phyloP scores from a whole-genome alignment of 2,888 invertebrate species.

The Eupithecia exiguata region DNA sequence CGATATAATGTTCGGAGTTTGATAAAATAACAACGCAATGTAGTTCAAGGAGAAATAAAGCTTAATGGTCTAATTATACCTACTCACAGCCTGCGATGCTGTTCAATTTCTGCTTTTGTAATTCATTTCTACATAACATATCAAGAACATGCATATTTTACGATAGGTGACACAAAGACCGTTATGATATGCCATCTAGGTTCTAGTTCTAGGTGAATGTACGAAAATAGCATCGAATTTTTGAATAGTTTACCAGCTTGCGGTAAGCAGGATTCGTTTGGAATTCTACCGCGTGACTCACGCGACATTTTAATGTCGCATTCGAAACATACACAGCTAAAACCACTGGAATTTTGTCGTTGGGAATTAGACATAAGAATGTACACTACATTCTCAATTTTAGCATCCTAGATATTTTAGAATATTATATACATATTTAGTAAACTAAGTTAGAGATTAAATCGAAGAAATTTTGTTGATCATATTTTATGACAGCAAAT shows the following conservation, averaged over 20 bases:
- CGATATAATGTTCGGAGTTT: not conserved
- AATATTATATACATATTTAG: too few relatives aligned
- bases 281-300: conserved; percentile 21
- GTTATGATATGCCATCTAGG: conserved; percentile 5
- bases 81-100: not conserved
- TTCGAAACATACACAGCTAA: not conserved
- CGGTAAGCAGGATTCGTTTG: conserved; percentile 14
- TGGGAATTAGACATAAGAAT: too few relatives aligned
- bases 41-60: not conserved
- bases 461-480: not conserved
- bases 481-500: not conserved
- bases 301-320: conserved; percentile 16
- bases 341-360: not conserved
- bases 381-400: too few relatives aligned
- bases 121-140: not conserved
- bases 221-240: conserved; percentile 24
- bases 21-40: not conserved
- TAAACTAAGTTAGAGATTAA: too few relatives aligned
- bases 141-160: not conserved
- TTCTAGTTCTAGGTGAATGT: conserved; percentile 11
- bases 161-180: conserved; percentile 19
- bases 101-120: not conserved
- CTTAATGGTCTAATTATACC: not conserved
- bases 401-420: too few relatives aligned
- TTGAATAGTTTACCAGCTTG: conserved; percentile 29